Percentiles rank a stretch among this genome's conserved stretches.
Conservation (phyloP, 2,888 invertebrate genomes). For the Drosophila monieri region DNA sequence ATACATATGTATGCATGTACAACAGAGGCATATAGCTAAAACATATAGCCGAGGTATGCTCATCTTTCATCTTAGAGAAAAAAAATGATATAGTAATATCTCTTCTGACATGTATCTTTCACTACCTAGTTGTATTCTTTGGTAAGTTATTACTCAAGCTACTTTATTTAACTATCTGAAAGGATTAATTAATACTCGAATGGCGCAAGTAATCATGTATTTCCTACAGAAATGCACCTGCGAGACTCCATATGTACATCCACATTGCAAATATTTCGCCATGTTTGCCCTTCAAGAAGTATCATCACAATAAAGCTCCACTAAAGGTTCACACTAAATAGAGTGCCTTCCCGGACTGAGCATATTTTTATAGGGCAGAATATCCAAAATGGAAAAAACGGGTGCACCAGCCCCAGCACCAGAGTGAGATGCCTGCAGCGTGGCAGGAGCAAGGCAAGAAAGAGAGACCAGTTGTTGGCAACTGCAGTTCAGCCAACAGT, state of each 20-base stretch:
- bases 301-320: neutral
- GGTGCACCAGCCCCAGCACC: constrained; percentile 17
- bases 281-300: neutral
- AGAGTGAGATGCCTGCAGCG: constrained; percentile 19
- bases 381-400: constrained; percentile 8
- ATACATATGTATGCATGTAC: neutral
- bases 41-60: no score
- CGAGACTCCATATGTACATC: neutral
- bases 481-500: constrained; percentile 48
- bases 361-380: neutral
- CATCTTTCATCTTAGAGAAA: no score
- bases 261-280: neutral
- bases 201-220: neutral
- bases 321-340: neutral
- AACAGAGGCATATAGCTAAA: neutral
- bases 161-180: no score
- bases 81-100: no score
- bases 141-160: no score
- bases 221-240: neutral
- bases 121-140: no score
- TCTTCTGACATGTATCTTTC: no score
- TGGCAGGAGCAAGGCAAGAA: constrained; percentile 1
- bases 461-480: constrained; percentile 33
- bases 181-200: no score
- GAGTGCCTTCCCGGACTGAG: neutral